Evolutionary conservation across 2,797 vertebrate genomes (phyloP).

Genomic region (Thamnophis elegans): DNA sequence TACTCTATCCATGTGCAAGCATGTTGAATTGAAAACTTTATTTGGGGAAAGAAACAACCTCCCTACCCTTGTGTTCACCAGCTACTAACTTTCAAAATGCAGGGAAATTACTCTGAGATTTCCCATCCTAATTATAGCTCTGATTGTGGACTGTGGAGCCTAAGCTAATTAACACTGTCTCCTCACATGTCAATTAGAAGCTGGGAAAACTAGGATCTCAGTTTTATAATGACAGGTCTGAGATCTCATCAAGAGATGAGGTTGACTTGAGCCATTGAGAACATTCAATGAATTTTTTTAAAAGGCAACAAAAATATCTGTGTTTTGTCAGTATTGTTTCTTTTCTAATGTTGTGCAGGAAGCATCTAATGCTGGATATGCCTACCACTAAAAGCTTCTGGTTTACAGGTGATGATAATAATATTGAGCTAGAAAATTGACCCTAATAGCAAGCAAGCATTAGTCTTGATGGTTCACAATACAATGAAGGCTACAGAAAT

Average conservation of each 20-base stretch:
- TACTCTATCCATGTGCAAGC: background rate
- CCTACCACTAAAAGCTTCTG: background rate
- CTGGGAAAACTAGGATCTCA: slow-evolving; percentile 3
- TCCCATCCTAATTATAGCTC: slow-evolving; percentile 3
- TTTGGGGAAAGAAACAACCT: background rate
- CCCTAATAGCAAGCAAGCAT: background rate
- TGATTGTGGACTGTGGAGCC: background rate
- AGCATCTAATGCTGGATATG: background rate
- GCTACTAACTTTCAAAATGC: background rate
- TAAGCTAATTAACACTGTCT: background rate
- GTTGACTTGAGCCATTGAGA: background rate
- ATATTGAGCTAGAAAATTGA: background rate
- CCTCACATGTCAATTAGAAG: slow-evolving; percentile 8
- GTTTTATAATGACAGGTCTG: background rate
- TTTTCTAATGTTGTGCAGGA: background rate
- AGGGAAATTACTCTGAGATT: slow-evolving; percentile 14
- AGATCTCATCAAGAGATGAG: background rate
- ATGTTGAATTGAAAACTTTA: background rate
- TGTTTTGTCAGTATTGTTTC: too few relatives aligned
- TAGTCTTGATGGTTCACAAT: background rate
- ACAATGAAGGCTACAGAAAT: background rate
- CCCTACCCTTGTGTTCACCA: background rate
- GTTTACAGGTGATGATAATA: background rate
- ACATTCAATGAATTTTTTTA: background rate
- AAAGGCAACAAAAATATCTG: background rate